A percentile compares a stretch with the other conserved stretches of the same genome.
Conservation (phyloP, 2,888 invertebrate genomes). For the Drosophila meridionalis region DNA sequence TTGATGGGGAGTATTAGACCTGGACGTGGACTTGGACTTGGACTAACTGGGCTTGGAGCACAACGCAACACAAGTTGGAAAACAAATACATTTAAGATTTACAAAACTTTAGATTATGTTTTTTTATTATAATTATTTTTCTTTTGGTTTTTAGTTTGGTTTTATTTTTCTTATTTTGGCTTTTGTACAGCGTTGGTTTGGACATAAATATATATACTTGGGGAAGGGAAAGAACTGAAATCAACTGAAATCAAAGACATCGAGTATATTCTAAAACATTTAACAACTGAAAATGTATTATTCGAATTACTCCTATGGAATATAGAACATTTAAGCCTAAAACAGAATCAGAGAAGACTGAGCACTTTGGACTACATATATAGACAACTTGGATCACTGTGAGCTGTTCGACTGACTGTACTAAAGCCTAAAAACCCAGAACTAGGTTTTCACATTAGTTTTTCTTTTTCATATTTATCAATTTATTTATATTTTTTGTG, state of each 20-base stretch:
- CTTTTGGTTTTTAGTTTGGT: slow-evolving; percentile 19
- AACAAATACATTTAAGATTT: slow-evolving; percentile 42
- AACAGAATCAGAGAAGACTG: slow-evolving; percentile 59
- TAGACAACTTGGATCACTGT: slow-evolving; percentile 37
- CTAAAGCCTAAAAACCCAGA: slow-evolving; percentile 54
- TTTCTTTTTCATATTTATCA: not conserved
- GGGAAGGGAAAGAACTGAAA: slow-evolving; percentile 3
- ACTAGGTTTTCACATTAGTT: slow-evolving; percentile 17
- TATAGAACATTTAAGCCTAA: not conserved
- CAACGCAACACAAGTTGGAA: slow-evolving; percentile 48
- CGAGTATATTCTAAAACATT: slow-evolving; percentile 38
- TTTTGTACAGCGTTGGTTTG: slow-evolving; percentile 63
- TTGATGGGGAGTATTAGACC: slow-evolving; percentile 18
- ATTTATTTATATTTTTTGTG: slow-evolving; percentile 37
- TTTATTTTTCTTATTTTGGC: slow-evolving; percentile 36
- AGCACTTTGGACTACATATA: slow-evolving; percentile 67
- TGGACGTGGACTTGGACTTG: slow-evolving; percentile 11
- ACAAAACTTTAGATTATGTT: slow-evolving; percentile 46
- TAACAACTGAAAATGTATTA: slow-evolving; percentile 45
- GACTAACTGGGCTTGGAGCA: slow-evolving; percentile 42
- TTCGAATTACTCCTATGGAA: slow-evolving; percentile 46
- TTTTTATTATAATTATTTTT: slow-evolving; percentile 11
- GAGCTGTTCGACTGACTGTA: slow-evolving; percentile 29
- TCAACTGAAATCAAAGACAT: slow-evolving; percentile 68
- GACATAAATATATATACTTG: slow-evolving; percentile 32